A percentile compares a stretch with the other conserved stretches of the same genome.
Conservation (phyloP, 2,797 vertebrate species). For the Benthosema pterotum region DNA sequence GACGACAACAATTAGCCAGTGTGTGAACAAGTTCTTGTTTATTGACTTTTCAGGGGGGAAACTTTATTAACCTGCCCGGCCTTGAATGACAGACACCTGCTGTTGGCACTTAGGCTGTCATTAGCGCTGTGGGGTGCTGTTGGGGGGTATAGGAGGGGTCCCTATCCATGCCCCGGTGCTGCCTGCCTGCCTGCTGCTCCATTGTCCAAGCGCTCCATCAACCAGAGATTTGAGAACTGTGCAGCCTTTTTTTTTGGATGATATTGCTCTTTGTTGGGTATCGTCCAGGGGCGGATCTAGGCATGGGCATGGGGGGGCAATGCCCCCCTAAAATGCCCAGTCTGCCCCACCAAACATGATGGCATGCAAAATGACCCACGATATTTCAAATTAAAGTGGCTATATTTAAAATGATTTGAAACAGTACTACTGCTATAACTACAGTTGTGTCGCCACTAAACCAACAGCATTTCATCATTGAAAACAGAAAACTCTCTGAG, state of each 20-base stretch:
- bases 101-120: slow-evolving; percentile 82
- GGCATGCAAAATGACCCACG: no score
- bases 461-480: no score
- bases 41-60: slow-evolving; percentile 79
- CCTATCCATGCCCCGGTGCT: slow-evolving; percentile 63
- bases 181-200: slow-evolving; percentile 76
- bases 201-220: slow-evolving; percentile 74
- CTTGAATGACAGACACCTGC: slow-evolving; percentile 84
- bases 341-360: no score
- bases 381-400: no score
- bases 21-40: slow-evolving; percentile 82
- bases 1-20: slow-evolving; percentile 72
- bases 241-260: slow-evolving; percentile 76
- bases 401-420: no score
- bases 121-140: slow-evolving; percentile 68
- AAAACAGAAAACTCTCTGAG: no score
- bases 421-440: no score
- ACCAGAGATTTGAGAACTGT: slow-evolving; percentile 74
- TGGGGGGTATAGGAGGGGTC: slow-evolving; percentile 60
- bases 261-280: slow-evolving; percentile 75
- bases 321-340: no score
- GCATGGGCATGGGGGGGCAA: no score
- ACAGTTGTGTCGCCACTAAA: no score
- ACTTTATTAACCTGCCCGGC: slow-evolving; percentile 82
- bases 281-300: no score